Evolutionary conservation across 2,797 vertebrate species (phyloP).

Genomic region (Cebuella pygmaea): DNA sequence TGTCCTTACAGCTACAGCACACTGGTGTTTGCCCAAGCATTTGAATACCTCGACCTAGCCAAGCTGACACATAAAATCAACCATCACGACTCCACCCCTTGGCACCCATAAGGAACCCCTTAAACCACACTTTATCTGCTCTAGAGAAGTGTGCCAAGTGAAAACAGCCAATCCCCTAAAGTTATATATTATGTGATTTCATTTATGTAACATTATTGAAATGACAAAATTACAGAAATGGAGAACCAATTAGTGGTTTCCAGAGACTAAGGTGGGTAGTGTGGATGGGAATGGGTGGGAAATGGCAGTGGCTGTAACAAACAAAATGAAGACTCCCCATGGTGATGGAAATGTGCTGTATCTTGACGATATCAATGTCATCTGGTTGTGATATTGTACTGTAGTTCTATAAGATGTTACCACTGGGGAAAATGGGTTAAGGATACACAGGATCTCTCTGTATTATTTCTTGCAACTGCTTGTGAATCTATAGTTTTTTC

Average conservation of each 20-base stretch:
- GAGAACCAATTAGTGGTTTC: not conserved
- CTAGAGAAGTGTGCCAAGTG: not conserved
- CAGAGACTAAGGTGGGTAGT: not conserved
- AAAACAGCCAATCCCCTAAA: not conserved
- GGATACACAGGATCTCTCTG: not conserved
- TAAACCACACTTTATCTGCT: not conserved
- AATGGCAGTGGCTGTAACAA: not conserved
- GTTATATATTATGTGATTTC: not conserved
- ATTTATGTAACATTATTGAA: not conserved
- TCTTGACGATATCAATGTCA: rapidly evolving
- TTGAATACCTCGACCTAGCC: not conserved
- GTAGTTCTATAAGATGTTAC: not conserved
- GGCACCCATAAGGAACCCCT: not conserved
- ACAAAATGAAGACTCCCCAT: not conserved
- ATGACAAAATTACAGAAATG: not conserved
- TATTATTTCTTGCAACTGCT: not conserved
- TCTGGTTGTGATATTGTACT: not conserved
- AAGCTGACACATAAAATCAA: not conserved
- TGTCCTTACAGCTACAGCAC: not conserved
- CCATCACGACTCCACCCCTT: not conserved
- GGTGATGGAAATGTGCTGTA: no score
- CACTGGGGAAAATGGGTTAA: not conserved
- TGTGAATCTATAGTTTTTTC: not conserved
- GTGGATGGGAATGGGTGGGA: not conserved
- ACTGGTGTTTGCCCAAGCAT: not conserved